Evolutionary conservation across 2,113 vertebrate species (phyloP), one percentile per base, ranked within the genome.

Genomic region (Hypocryptadius cinnamomeus): DNA sequence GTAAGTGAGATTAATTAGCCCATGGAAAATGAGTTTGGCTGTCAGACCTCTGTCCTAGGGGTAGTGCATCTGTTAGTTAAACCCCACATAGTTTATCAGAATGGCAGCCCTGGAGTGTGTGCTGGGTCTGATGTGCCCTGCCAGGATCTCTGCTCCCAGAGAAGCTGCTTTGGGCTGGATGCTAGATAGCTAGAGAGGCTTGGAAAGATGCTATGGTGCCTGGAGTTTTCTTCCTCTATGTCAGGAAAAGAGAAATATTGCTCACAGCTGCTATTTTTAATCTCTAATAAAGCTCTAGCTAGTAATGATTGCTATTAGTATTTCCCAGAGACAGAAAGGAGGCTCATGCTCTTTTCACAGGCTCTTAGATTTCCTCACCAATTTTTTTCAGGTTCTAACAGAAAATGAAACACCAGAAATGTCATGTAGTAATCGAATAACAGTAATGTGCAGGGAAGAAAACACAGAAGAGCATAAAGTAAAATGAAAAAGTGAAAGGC

Each of bases 1-100:
- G 95, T 92, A 80, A 76, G 45, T 89, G 90, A 95, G 83, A 91
- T 94, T 72, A 96, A 81, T 64, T 84, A 91, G 42, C 27, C 56
- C 39, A 39, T 72, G 59, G 85, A 92, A 94, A 93, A 91, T 64
- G 8, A 89, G 20, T 85, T 91, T 92, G 79, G 48, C 78, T 79
- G 65, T 89, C 83, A 94, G 56, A 89, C 23, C 64, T 66, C 56
- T 68, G 33, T 94, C 45, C 64, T 84, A 77, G 50, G 79, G 69
- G 68, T 91, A 72, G 59, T 45, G 48, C 8, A 42, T 83, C 64
- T 68, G 18, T 39, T 64, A 81, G 90, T 83, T 81, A 92, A 96
- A 80, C 16, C 17, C 48, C 63, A 37, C 6, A 15, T 18, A 94
- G 66, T n/a, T 76, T 31, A 19, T 60, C 65, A 20, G 87, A 86